Conservation (phyloP, 2,113 vertebrate genomes). For the Serranochromis macrocephalus region DNA sequence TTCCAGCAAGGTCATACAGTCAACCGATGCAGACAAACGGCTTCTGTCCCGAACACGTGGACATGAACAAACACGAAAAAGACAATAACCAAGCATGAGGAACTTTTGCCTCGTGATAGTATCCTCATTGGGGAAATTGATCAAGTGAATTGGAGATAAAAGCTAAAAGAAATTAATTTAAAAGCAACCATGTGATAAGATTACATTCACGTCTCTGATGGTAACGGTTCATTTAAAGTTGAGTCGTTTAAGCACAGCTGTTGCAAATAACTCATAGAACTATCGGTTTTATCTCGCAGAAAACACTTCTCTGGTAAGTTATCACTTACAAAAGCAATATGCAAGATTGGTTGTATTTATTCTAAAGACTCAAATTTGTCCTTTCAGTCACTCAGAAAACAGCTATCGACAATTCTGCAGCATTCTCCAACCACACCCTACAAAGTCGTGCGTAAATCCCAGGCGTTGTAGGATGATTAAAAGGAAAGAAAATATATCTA, state of each 20-base stretch:
- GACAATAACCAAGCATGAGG: not conserved
- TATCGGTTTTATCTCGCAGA: not conserved
- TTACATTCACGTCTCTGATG: not conserved
- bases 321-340: not conserved
- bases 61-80: not conserved
- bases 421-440: not conserved
- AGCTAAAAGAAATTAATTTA: not conserved
- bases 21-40: not conserved
- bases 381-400: not conserved
- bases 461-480: not conserved
- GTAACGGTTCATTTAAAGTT: not conserved
- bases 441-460: not conserved
- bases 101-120: not conserved
- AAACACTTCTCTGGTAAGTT: not conserved
- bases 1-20: not conserved
- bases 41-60: not conserved
- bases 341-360: not conserved
- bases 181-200: not conserved
- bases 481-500: not conserved
- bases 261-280: not conserved
- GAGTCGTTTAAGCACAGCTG: not conserved
- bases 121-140: not conserved
- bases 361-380: not conserved
- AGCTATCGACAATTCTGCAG: not conserved
- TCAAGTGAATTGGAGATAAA: not conserved